phyloP scores from a whole-genome alignment of 2,113 vertebrate genomes.

The Oceanodroma tethys region DNA sequence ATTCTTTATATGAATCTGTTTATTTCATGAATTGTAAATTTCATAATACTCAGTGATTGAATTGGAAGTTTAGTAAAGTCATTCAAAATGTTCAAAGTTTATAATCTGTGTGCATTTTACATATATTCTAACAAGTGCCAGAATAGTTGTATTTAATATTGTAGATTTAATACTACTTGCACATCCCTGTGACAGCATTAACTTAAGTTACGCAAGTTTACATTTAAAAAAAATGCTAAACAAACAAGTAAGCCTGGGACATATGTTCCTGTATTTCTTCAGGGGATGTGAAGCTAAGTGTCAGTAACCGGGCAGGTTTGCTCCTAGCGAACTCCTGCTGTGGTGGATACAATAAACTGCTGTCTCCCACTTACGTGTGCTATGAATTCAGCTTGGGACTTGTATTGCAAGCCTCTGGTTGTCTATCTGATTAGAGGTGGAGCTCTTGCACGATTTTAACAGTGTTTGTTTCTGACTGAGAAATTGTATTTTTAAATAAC shows the following conservation, averaged over 20 bases:
- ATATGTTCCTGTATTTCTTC: not conserved
- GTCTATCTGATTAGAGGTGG: conserved; percentile 30
- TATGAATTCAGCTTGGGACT: conserved; percentile 52
- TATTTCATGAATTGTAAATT: conserved; percentile 80
- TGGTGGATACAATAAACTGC: not conserved
- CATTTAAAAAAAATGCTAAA: not conserved
- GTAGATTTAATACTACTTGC: conserved; percentile 35
- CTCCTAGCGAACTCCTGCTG: not conserved
- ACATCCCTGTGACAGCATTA: conserved; percentile 45
- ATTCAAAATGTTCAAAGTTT: conserved; percentile 80
- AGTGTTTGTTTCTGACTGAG: conserved; percentile 58
- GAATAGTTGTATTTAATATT: conserved; percentile 59
- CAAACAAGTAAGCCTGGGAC: conserved; percentile 11
- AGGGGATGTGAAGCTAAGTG: conserved; percentile 1
- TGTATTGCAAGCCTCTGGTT: conserved; percentile 22
- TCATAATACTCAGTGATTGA: conserved; percentile 81
- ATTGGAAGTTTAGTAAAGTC: conserved; percentile 79
- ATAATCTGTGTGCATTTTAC: conserved; percentile 56
- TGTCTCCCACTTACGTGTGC: conserved; percentile 37
- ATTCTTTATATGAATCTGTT: conserved; percentile 87
- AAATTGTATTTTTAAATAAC: conserved; percentile 51
- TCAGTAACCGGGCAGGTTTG: not conserved
- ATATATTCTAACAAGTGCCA: conserved; percentile 68
- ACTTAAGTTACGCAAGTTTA: conserved; percentile 15
- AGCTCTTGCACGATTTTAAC: conserved; percentile 42